Percentiles rank a stretch among this genome's conserved stretches.
Conservation (phyloP, 2,888 invertebrate genomes). For the Abscondita cerata region DNA sequence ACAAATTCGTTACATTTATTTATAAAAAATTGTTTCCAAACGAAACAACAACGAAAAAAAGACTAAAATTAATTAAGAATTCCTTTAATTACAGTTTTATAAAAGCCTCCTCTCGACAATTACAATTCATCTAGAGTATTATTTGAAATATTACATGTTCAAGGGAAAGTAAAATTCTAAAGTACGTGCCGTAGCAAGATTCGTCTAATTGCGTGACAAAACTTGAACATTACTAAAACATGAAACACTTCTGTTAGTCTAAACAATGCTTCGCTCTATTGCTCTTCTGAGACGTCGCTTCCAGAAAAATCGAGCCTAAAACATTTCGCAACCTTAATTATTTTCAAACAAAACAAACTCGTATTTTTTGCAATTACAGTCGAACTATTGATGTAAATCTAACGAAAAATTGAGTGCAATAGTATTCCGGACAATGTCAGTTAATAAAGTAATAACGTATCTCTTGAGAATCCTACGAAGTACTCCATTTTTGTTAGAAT, state of each 20-base stretch:
- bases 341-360: too few species aligned
- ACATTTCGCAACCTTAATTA: too few species aligned
- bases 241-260: conserved; percentile 25
- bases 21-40: too few species aligned
- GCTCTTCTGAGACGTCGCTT: conserved; percentile 29
- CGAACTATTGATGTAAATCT: conserved; percentile 50
- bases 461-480: conserved; percentile 43
- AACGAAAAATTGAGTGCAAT: conserved; percentile 53
- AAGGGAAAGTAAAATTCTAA: background rate
- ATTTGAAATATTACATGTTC: background rate
- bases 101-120: too few species aligned
- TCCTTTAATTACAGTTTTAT: too few species aligned
- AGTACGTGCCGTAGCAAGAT: conserved; percentile 15
- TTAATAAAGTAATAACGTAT: conserved; percentile 57
- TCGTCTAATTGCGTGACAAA: conserved; percentile 34
- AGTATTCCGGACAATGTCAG: conserved; percentile 53
- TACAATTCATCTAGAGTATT: too few species aligned
- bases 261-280: conserved; percentile 20
- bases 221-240: conserved; percentile 35
- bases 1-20: too few species aligned
- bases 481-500: conserved; percentile 17
- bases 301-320: conserved; percentile 14
- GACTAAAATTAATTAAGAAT: too few species aligned
- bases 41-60: too few species aligned
- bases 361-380: conserved; percentile 40